A percentile compares a stretch with the other conserved stretches of the same genome.
Conservation (phyloP, 1,140 invertebrate genomes). For the Cyclina sinensis region DNA sequence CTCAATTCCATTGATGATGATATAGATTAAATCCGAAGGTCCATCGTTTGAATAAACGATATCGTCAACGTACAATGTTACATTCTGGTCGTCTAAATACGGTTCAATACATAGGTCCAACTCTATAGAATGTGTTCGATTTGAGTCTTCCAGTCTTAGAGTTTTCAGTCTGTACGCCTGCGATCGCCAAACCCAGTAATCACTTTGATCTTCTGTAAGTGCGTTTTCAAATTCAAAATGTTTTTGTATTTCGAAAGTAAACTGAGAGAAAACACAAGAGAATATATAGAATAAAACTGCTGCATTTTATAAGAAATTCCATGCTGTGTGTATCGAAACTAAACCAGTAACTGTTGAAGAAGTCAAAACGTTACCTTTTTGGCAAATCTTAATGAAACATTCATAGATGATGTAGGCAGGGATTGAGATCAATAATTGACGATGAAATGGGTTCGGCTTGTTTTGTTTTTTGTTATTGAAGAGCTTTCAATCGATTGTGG, state of each 20-base stretch:
- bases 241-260: conserved; percentile 40
- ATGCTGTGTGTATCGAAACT: no score
- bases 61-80: conserved; percentile 34
- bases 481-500: conserved; percentile 12
- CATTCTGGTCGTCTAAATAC: not conserved
- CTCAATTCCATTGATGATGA: conserved; percentile 18
- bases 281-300: no score
- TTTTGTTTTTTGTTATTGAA: conserved; percentile 12
- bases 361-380: no score
- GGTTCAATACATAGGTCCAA: conserved; percentile 37
- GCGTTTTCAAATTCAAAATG: conserved; percentile 58
- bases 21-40: conserved; percentile 33
- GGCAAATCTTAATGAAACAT: no score
- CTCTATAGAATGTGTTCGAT: conserved; percentile 27
- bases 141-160: conserved; percentile 22
- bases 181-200: conserved; percentile 55
- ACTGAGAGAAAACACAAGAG: not conserved
- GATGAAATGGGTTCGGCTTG: not conserved
- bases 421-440: not conserved
- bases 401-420: not conserved
- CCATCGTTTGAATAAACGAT: conserved; percentile 58
- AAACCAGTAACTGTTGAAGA: no score
- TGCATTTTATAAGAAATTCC: no score
- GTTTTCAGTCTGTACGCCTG: conserved; percentile 47
- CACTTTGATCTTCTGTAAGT: not conserved